Evolutionary conservation across 2,888 invertebrate species (phyloP).

Genomic region (Catotricha subobsoleta): DNA sequence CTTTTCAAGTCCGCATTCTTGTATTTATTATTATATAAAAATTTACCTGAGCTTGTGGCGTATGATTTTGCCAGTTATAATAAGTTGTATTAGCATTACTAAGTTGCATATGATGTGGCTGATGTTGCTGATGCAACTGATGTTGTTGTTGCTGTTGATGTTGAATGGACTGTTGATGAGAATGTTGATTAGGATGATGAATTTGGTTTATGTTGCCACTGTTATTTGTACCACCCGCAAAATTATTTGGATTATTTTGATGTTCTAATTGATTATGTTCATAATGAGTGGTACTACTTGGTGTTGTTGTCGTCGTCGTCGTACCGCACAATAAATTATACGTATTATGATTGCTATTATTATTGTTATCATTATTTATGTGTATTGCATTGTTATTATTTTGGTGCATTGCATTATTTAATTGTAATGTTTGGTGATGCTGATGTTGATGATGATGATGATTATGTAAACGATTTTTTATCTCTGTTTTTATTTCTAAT

Average conservation of each 20-base stretch:
- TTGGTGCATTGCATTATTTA: conserved; percentile 18
- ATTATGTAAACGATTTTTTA: conserved; percentile 30
- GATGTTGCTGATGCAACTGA: conserved; percentile 20
- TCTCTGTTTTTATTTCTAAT: conserved; percentile 61
- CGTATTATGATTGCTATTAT: conserved; percentile 9
- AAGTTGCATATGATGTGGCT: conserved; percentile 5
- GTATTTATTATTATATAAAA: neutral
- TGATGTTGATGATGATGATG: conserved; percentile 17
- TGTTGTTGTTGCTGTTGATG: conserved; percentile 16
- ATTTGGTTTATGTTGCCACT: conserved; percentile 11
- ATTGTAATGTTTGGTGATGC: conserved; percentile 14
- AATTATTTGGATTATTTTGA: conserved; percentile 14
- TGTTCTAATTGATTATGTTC: conserved; percentile 14
- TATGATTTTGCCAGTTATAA: conserved; percentile 23
- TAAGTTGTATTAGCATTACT: conserved; percentile 4
- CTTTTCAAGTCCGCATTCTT: too few species aligned
- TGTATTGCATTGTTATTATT: conserved; percentile 1
- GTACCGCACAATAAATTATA: conserved; percentile 5
- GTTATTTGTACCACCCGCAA: conserved; percentile 14
- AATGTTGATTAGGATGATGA: conserved; percentile 18
- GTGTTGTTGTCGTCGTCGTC: conserved; percentile 11
- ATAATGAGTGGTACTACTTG: conserved; percentile 11
- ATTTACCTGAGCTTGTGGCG: conserved; percentile 24
- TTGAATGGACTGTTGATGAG: conserved; percentile 12
- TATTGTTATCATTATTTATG: conserved; percentile 16